Base-by-base conservation (phyloP, 2,113 vertebrate genomes). In the Sorex araneus region DNA sequence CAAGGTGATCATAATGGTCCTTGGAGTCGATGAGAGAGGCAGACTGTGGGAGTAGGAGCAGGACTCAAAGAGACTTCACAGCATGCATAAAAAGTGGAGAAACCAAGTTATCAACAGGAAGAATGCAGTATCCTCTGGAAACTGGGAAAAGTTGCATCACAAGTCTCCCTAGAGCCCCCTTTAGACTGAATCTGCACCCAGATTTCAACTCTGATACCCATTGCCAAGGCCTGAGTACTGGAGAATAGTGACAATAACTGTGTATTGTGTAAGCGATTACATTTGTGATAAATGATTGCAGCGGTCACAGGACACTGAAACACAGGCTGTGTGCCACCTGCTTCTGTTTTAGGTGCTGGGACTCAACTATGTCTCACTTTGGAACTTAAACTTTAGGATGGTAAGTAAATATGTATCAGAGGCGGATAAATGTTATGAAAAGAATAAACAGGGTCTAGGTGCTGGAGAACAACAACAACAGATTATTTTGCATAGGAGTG, bases 221-320 rank as follows among this genome's bases (percentile, higher is more conserved):
- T 47, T 69, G 85, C n/a, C 19, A 75, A 91, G 32, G 90, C 91
- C 25, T 82, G 76, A 78, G 40, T 40, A 75, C 80, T 30, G 79
- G 36, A n/a, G 2, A 16, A 76, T 19, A 63, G 34, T 21, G 9
- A n/a, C 75, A 77, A 66, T 66, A 89, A 83, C 21, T 83, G 32
- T 43, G 12, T 83, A n/a, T 92, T 82, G 71, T 36, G 66, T 67
- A 87, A 88, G 10, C 18, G 23, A 34, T 43, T 78, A 45, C 54
- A 9, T 28, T 73, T 94, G 76, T 76, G 64, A 13, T 63, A 16
- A 63, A 43, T 71, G 64, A 54, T 28, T 80, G 93, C 8, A 66
- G 43, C 8, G 70, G 2, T 27, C 11, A n/a, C 15, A 74, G 50
- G 63, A 86, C 79, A 71, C 47, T 8, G 71, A 43, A 45, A 16